phyloP scores from a whole-genome alignment of 1,140 invertebrate species.

The Thalassaphorura encarpata region DNA sequence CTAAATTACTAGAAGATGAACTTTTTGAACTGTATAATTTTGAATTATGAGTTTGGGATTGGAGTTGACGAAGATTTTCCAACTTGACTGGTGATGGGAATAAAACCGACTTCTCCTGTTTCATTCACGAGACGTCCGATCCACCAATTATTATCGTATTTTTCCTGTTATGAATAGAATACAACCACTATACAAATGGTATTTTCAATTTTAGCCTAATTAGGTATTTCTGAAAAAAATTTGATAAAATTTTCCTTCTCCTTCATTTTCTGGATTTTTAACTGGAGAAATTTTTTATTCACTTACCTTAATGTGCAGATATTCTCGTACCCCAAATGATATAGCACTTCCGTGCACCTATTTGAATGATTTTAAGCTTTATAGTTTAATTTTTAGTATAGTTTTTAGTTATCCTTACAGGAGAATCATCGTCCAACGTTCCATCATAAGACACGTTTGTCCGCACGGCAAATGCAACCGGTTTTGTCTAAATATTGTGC shows the following conservation, averaged over 20 bases:
- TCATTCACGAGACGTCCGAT: constrained; percentile 93
- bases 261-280: no score
- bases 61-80: constrained; percentile 83
- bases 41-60: no score
- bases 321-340: constrained; percentile 94
- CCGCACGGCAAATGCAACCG: constrained; percentile 97
- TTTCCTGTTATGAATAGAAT: no score
- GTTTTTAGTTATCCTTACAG: no score
- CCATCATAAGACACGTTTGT: constrained; percentile 99
- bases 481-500: constrained; percentile 66
- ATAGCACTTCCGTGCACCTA: constrained; percentile 94
- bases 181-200: no score
- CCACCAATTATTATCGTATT: constrained; percentile 99
- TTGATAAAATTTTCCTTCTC: no score
- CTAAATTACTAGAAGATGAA: constrained; percentile 38
- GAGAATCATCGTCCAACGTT: constrained; percentile 89
- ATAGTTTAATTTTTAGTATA: no score
- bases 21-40: no score
- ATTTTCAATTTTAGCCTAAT: no score
- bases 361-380: no score
- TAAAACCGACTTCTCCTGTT: constrained; percentile 66
- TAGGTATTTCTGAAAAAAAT: no score
- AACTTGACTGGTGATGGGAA: constrained; percentile 97
- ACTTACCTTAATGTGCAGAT: constrained; percentile 99
- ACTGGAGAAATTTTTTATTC: no score